A percentile compares a stretch with the other conserved stretches of the same genome.
Conservation (phyloP, 2,797 vertebrate species). For the Xiphorhynchus erythropygius region DNA sequence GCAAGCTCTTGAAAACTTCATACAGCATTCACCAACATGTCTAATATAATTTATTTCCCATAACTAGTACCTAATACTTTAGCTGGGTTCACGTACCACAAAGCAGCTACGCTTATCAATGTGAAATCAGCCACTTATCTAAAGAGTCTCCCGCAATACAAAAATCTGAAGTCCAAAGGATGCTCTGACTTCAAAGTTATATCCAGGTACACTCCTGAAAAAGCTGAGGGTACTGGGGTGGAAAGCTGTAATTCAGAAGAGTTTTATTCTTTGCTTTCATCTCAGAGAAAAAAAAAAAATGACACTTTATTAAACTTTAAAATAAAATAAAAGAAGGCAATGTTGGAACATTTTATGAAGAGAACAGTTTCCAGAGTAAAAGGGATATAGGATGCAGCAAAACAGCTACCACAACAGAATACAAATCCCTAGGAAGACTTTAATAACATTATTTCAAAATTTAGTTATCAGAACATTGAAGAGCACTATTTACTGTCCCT, state of each 20-base stretch:
- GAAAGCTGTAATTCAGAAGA: background rate
- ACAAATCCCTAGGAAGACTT: background rate
- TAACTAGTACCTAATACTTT: background rate
- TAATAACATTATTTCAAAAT: background rate
- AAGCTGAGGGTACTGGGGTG: background rate
- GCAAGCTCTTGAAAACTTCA: background rate
- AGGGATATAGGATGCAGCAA: background rate
- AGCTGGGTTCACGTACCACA: background rate
- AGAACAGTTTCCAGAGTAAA: background rate
- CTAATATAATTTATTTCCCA: background rate
- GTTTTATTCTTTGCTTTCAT: background rate
- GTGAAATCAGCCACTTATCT: background rate
- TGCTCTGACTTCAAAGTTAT: background rate
- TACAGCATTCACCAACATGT: rapidly evolving
- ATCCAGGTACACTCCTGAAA: background rate
- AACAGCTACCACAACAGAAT: background rate
- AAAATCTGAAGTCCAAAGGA: background rate
- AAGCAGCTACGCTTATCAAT: background rate
- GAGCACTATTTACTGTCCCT: background rate
- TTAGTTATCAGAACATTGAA: background rate
- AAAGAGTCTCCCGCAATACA: background rate
- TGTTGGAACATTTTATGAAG: background rate
- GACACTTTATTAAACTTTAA: background rate
- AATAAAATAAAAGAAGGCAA: background rate
- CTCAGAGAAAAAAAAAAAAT: background rate